Percentiles rank a stretch among this genome's conserved stretches.
phyloP scores from a whole-genome alignment of 2,113 vertebrate genomes.

The Sitta europaea region DNA sequence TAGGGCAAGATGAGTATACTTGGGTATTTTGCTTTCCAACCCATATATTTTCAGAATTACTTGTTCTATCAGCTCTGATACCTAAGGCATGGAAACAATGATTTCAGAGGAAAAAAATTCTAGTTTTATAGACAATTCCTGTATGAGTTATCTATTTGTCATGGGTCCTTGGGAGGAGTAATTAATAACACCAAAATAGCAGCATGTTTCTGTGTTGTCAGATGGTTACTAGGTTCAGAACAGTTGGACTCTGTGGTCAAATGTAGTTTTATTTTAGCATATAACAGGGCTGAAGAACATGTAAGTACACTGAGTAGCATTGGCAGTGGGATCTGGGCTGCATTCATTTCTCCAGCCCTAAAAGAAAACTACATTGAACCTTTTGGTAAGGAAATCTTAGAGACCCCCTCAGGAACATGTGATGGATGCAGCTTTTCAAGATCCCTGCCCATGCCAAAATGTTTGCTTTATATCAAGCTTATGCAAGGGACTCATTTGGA shows the following conservation, averaged over 20 bases:
- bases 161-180: background rate
- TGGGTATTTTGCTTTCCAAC: background rate
- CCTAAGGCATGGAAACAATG: background rate
- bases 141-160: background rate
- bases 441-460: background rate
- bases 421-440: background rate
- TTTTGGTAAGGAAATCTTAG: background rate
- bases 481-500: background rate
- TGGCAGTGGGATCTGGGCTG: background rate
- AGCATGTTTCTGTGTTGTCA: background rate
- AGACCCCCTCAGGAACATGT: background rate
- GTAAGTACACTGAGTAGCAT: background rate
- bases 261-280: background rate
- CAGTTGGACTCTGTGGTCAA: background rate
- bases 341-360: background rate
- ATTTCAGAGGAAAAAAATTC: background rate
- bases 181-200: background rate
- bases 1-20: background rate
- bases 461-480: background rate
- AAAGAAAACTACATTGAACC: background rate
- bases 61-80: background rate
- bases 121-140: background rate
- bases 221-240: background rate
- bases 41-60: background rate
- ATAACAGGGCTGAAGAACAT: background rate